Evolutionary conservation across 2,797 vertebrate species (phyloP).

Genomic region (Manis crassicaudata): DNA sequence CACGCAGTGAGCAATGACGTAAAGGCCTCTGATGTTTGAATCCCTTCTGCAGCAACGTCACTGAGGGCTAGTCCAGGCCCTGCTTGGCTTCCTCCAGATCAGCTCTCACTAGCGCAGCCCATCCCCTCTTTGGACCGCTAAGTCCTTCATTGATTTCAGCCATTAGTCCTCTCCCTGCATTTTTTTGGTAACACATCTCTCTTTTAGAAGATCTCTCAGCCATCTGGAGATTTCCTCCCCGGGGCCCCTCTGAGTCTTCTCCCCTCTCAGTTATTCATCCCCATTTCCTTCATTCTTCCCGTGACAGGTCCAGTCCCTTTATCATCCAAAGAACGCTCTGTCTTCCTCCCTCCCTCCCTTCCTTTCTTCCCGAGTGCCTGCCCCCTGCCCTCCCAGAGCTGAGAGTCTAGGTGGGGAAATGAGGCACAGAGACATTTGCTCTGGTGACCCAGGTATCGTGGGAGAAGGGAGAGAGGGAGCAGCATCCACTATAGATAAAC

Average conservation of each 20-base stretch:
- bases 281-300: not conserved
- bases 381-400: not conserved
- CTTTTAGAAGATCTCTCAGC: not conserved
- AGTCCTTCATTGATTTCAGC: not conserved
- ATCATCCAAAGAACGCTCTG: not conserved
- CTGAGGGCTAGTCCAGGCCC: not conserved
- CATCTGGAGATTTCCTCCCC: not conserved
- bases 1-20: not conserved
- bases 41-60: not conserved
- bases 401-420: not conserved
- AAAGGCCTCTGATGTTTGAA: not conserved
- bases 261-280: not conserved
- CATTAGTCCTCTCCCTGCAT: not conserved
- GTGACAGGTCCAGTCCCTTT: not conserved
- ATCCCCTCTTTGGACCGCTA: not conserved
- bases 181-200: not conserved
- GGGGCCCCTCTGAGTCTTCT: not conserved
- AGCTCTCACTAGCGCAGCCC: not conserved
- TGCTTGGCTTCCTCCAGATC: not conserved
- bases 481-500: not conserved
- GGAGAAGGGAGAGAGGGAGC: not conserved
- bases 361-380: not conserved
- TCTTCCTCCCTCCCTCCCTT: not conserved
- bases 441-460: not conserved
- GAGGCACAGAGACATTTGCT: not conserved